Base-by-base conservation (phyloP, 2,888 invertebrate genomes). In the Oegoconia quadripuncta region DNA sequence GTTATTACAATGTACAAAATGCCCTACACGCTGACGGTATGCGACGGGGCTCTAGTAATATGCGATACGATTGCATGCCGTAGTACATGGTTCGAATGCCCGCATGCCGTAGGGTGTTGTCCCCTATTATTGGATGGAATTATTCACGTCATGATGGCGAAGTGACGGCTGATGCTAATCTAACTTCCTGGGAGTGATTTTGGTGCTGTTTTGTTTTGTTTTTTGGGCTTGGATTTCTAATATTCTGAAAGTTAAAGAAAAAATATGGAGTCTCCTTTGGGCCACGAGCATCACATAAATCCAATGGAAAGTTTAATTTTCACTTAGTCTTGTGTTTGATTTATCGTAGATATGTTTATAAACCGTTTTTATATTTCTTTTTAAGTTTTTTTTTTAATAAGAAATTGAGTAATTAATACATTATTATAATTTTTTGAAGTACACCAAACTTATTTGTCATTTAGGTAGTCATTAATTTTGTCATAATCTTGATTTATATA, bases 61-160 rank as follows among this genome's bases (percentile, higher is more conserved):
- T 52, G 56, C 65, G 59, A 63, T 73, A 67, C 71, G 64, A 70
- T 74, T 65, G 41, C 79, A 72, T 79, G 69, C 74, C 79, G 52
- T 78, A 73, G 77, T 77, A 79, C 72, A 74, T 72, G 60, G 61
- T 58, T 66, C 52, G 64, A 56, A 74, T 70, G 57, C 83, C 81
- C 81, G 80, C 75, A 81, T 79, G 54, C 59, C 43, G 54, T 63
- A 61, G 73, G 71, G 62, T 61, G 57, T 52, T 59, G 56, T 64
- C 71, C 75, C 74, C 74, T 74, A 71, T 75, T 77, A 75, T 76
- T 77, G 72, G 69, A 73, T 57, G 54, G 61, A 69, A 79, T 79
- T 77, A 77, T 74, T 69, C 68, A 72, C 71, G 62, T 69, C 70
- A 68, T 65, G 64, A 60, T 55, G 56, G 51, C 53, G 54, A 64